phyloP scores from a whole-genome alignment of 2,797 vertebrate species.

The Sebastes iracundus region DNA sequence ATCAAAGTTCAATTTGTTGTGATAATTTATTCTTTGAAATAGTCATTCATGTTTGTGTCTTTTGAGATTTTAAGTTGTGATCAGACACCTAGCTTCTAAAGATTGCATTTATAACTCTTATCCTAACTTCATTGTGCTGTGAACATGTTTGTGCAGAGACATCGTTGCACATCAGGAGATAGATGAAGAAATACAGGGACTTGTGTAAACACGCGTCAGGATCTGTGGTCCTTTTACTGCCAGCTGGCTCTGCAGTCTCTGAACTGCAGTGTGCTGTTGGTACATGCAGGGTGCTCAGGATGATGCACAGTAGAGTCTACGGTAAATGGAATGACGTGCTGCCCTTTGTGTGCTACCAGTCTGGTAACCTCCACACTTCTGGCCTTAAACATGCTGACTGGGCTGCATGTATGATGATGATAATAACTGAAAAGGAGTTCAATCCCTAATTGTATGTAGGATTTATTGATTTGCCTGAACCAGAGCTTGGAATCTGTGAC shows the following conservation, averaged over 20 bases:
- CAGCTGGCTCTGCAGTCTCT: slow-evolving; percentile 27
- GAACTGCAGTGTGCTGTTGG: slow-evolving; percentile 3
- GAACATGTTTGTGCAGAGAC: neutral
- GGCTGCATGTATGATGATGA: neutral
- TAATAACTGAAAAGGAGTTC: neutral
- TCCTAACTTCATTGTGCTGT: neutral
- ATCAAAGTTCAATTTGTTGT: neutral
- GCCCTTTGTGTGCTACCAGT: neutral
- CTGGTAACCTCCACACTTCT: neutral
- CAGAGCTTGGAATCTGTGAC: neutral
- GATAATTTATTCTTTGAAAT: neutral
- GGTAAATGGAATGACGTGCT: neutral
- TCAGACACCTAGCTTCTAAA: neutral
- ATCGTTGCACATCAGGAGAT: neutral
- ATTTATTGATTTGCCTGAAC: neutral
- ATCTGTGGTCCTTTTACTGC: slow-evolving; percentile 2
- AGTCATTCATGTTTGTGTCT: neutral
- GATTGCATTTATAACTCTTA: neutral
- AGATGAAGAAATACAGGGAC: neutral
- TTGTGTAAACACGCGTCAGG: neutral
- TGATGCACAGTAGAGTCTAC: neutral
- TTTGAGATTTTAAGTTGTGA: neutral
- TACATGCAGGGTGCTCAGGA: slow-evolving; percentile 2
- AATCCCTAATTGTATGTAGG: neutral
- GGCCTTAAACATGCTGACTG: neutral